These are phyloP conservation scores for Pipa parva DNA, from an alignment of 2,113 vertebrate species.

Conservation along the genomic window DNA sequence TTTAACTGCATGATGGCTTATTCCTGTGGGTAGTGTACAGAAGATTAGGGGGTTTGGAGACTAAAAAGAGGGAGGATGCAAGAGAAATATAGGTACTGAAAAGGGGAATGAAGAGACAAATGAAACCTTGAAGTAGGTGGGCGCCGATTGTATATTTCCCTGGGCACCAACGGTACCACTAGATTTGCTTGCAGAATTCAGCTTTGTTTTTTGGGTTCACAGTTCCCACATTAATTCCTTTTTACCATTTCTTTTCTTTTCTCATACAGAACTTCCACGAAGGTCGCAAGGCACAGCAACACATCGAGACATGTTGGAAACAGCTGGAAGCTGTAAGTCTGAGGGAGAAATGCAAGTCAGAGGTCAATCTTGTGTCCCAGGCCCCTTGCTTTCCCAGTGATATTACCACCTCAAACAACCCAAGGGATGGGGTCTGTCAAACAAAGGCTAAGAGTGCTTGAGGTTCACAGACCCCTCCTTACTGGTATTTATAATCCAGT, in stretches of 20 bases:
- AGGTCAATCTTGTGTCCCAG: background rate
- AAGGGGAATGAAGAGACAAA: too few species aligned
- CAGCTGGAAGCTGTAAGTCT: constrained; percentile 90
- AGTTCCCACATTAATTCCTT: background rate
- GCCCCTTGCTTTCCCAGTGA: background rate
- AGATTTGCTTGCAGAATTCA: background rate
- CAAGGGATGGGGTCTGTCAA: background rate
- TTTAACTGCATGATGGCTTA: too few species aligned
- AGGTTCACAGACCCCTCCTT: background rate
- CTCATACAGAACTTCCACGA: constrained; percentile 85
- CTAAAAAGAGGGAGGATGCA: too few species aligned
- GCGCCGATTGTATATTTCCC: too few species aligned
- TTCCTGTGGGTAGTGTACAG: too few species aligned
- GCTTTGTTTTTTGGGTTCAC: background rate
- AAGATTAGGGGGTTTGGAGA: too few species aligned
- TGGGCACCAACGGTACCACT: too few species aligned
- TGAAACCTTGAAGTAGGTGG: too few species aligned
- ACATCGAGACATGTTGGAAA: constrained; percentile 93
- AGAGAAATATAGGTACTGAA: too few species aligned
- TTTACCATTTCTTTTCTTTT: background rate
- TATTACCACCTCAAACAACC: background rate
- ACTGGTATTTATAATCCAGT: too few species aligned
- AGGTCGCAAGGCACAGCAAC: constrained; percentile 92
- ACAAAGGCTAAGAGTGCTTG: background rate
- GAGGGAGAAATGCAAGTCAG: constrained; percentile 8